These are phyloP conservation scores for Arctocebus calabarensis DNA, from an alignment of 2,797 vertebrate species.

Conservation along the genomic window DNA sequence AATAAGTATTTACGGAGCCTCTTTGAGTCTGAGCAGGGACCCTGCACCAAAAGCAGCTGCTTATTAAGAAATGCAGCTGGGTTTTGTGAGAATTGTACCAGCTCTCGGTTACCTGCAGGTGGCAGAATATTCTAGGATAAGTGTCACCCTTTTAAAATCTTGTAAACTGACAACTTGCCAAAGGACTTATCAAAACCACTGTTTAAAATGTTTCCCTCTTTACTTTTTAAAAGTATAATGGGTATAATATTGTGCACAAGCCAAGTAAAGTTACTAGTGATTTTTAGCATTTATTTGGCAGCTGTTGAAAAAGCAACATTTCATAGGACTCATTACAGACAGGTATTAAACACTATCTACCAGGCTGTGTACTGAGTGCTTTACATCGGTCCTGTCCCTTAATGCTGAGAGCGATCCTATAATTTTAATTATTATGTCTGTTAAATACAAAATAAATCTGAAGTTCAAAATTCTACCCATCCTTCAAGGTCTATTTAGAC, in stretches of 20 bases:
- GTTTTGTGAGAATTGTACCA: slow-evolving; percentile 48
- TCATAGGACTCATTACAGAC: neutral
- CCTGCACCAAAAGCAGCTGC: neutral
- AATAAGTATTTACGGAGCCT: neutral
- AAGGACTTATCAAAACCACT: neutral
- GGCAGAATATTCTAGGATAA: slow-evolving; percentile 80
- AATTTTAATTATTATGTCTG: neutral
- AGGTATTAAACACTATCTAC: neutral
- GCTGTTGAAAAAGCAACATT: neutral
- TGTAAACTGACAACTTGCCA: neutral
- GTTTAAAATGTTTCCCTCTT: neutral
- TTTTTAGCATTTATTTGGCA: neutral
- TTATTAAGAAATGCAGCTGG: fast-evolving
- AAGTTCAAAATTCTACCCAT: neutral
- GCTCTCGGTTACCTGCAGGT: slow-evolving; percentile 81
- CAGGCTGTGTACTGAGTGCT: neutral
- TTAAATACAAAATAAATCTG: neutral
- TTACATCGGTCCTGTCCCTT: neutral
- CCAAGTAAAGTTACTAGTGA: neutral
- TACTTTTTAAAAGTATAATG: neutral
- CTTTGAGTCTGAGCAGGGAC: neutral
- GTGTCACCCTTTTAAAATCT: neutral
- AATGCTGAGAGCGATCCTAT: neutral
- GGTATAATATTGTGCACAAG: neutral
- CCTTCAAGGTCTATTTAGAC: neutral